These are phyloP conservation scores for Macrocentrus cingulum DNA, from an alignment of 1,140 invertebrate species.

Conservation along the genomic window DNA sequence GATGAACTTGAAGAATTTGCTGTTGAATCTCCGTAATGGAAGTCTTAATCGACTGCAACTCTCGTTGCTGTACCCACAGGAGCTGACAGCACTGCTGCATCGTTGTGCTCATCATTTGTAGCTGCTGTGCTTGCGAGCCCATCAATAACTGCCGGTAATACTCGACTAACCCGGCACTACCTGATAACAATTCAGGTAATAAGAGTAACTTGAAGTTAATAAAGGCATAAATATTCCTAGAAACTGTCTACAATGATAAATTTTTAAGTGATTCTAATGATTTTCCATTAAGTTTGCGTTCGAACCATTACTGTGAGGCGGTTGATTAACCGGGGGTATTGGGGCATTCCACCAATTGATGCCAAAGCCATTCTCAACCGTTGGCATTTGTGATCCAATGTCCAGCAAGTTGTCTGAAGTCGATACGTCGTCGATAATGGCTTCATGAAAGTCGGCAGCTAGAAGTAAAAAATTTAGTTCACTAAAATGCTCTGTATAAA, in stretches of 20 bases:
- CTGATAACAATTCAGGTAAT: slow-evolving; percentile 22
- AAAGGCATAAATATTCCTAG: too few species aligned
- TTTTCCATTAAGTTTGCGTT: slow-evolving; percentile 13
- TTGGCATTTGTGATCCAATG: slow-evolving; percentile 39
- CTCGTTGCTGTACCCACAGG: slow-evolving; percentile 64
- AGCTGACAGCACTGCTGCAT: slow-evolving; percentile 67
- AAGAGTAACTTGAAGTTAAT: too few species aligned
- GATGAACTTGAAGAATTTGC: slow-evolving; percentile 39
- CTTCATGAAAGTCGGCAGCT: slow-evolving; percentile 38
- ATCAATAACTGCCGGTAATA: slow-evolving; percentile 55
- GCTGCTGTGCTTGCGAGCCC: slow-evolving; percentile 62
- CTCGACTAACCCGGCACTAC: slow-evolving; percentile 37
- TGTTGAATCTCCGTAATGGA: slow-evolving; percentile 49
- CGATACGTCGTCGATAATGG: slow-evolving; percentile 41
- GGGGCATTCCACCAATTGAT: slow-evolving; percentile 43
- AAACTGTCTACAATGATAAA: too few species aligned
- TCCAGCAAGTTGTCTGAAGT: slow-evolving; percentile 46
- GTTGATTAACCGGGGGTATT: slow-evolving; percentile 35
- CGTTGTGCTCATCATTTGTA: slow-evolving; percentile 65
- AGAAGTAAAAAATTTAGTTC: slow-evolving; percentile 2
- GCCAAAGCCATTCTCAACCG: slow-evolving; percentile 39
- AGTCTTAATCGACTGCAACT: slow-evolving; percentile 59
- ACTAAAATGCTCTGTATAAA: too few species aligned
- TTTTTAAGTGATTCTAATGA: neutral
- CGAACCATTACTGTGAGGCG: slow-evolving; percentile 38